Conservation (phyloP, 2,113 vertebrate species). For the Odocoileus hemionus region DNA sequence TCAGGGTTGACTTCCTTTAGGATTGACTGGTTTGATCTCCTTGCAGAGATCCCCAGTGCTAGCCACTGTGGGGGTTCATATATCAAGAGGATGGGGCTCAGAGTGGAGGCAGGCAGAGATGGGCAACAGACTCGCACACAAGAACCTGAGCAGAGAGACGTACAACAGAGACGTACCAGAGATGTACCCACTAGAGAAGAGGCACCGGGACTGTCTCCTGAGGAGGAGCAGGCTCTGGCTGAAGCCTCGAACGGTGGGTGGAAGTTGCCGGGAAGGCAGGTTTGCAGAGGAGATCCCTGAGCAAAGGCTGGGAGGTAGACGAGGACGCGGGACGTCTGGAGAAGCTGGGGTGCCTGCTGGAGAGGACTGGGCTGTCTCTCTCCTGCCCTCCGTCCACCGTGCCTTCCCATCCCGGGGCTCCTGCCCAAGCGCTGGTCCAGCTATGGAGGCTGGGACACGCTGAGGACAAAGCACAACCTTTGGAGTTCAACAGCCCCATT, state of each 20-base stretch:
- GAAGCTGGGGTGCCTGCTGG: background rate
- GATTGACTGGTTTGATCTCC: background rate
- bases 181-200: background rate
- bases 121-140: rapidly evolving
- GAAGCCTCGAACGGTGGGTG: background rate
- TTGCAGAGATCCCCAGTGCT: background rate
- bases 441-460: background rate
- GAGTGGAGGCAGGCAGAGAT: background rate
- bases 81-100: background rate
- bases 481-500: background rate
- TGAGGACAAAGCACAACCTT: background rate
- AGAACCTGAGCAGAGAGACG: background rate
- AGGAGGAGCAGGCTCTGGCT: background rate
- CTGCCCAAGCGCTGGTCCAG: background rate
- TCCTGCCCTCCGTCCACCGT: background rate
- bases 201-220: background rate
- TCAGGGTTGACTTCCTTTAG: background rate
- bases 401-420: background rate
- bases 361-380: background rate
- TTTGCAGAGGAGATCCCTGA: background rate
- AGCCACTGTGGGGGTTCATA: background rate
- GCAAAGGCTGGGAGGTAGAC: background rate
- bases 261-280: background rate
- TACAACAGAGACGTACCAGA: background rate
- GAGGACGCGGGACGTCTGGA: background rate